phyloP scores from a whole-genome alignment of 2,888 invertebrate species.

The Rhamphomyia laevipes region DNA sequence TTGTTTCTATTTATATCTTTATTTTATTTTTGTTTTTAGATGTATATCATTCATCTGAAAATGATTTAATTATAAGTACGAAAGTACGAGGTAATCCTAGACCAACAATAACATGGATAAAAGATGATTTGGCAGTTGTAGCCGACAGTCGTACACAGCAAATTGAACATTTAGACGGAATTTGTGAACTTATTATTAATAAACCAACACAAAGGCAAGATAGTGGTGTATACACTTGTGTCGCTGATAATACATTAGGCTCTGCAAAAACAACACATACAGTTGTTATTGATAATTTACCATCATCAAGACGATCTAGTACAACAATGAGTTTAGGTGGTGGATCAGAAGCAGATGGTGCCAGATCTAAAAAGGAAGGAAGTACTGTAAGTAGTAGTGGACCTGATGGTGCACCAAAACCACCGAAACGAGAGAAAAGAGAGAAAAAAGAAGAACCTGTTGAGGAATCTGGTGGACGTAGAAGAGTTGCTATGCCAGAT shows the following conservation, averaged over 20 bases:
- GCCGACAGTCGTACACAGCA: constrained; percentile 48
- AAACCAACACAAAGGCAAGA: constrained; percentile 51
- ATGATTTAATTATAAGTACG: constrained; percentile 68
- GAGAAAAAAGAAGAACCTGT: constrained; percentile 22
- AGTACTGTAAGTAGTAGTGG: constrained; percentile 17
- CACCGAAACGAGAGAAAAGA: constrained; percentile 10
- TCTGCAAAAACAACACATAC: constrained; percentile 60
- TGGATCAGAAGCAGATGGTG: constrained; percentile 11
- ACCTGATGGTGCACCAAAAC: constrained; percentile 11
- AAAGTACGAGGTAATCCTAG: constrained; percentile 65
- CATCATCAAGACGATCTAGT: constrained; percentile 32
- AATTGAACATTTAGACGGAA: constrained; percentile 61
- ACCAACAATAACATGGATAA: constrained; percentile 62
- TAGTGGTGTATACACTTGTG: constrained; percentile 36
- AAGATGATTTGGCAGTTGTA: constrained; percentile 49
- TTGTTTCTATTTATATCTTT: constrained; percentile 8
- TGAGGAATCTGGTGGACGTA: constrained; percentile 43
- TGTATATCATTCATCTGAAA: constrained; percentile 56
- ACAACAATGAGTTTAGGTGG: constrained; percentile 18
- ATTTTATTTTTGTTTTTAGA: constrained; percentile 40
- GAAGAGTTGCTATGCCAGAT: constrained; percentile 36
- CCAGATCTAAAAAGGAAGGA: constrained; percentile 20
- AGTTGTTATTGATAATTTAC: constrained; percentile 40
- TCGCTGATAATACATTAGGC: constrained; percentile 61
- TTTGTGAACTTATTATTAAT: constrained; percentile 58